A percentile compares a stretch with the other conserved stretches of the same genome.
Evolutionary conservation across 2,797 vertebrate genomes (phyloP).

Genomic region (Benthosema pterotum): DNA sequence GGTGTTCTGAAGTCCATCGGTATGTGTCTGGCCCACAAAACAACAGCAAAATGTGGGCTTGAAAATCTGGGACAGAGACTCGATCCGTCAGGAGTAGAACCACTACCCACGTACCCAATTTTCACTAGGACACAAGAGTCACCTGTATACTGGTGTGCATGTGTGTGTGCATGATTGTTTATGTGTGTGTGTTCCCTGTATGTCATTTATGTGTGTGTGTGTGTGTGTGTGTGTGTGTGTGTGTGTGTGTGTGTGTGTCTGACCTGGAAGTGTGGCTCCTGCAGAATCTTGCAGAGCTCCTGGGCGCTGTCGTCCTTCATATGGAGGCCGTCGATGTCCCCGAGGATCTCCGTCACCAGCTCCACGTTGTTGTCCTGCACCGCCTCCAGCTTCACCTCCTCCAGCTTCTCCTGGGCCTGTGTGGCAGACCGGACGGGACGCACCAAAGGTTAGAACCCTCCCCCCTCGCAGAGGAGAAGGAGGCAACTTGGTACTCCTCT

Average conservation of each 20-base stretch:
- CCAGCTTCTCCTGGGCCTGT: slow-evolving; percentile 91
- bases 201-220: slow-evolving; percentile 3
- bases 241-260: not conserved
- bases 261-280: slow-evolving; percentile 98
- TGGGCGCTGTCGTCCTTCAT: slow-evolving; percentile 88
- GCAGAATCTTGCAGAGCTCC: slow-evolving; percentile 92
- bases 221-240: not conserved
- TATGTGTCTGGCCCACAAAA: too few relatives aligned
- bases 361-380: slow-evolving; percentile 98
- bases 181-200: not conserved
- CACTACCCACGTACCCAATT: too few relatives aligned
- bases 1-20: too few relatives aligned
- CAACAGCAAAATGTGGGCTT: too few relatives aligned
- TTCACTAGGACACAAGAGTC: too few relatives aligned
- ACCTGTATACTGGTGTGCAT: too few relatives aligned
- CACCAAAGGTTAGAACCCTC: slow-evolving; percentile 13
- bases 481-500: too few relatives aligned
- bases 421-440: not conserved
- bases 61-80: not conserved
- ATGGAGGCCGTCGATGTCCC: slow-evolving; percentile 89
- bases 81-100: too few relatives aligned
- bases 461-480: too few relatives aligned
- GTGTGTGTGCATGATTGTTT: not conserved
- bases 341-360: slow-evolving; percentile 95
- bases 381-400: slow-evolving; percentile 96